Conservation (phyloP, 2,888 invertebrate species). For the Marronus borbonicus region DNA sequence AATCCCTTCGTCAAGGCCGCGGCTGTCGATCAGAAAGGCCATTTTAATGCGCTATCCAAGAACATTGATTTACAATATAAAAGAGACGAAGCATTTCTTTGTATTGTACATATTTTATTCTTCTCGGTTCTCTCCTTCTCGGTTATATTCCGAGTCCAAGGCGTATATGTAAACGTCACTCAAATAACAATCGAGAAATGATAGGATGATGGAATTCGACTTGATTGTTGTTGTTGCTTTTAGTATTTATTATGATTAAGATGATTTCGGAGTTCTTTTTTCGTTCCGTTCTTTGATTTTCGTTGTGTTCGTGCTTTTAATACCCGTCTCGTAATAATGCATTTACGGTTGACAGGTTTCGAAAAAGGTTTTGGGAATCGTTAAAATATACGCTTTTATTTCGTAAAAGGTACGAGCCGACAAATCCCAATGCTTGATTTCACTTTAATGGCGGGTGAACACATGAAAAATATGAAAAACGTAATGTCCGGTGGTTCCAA, state of each 20-base stretch:
- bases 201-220: too few species aligned
- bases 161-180: neutral
- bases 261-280: neutral
- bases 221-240: neutral
- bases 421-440: too few species aligned
- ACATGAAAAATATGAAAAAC: too few species aligned
- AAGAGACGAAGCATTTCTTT: neutral
- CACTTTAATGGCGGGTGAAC: too few species aligned
- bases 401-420: too few species aligned
- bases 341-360: conserved; percentile 2
- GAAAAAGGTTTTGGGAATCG: neutral
- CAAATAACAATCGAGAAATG: conserved; percentile 6
- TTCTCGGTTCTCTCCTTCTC: neutral
- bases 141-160: too few species aligned
- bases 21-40: conserved; percentile 9
- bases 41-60: neutral
- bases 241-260: conserved; percentile 7
- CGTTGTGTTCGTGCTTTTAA: neutral
- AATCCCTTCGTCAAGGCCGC: conserved; percentile 35
- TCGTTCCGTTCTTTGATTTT: neutral
- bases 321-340: neutral
- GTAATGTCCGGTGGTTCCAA: too few species aligned
- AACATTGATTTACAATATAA: conserved; percentile 23
- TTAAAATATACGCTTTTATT: too few species aligned
- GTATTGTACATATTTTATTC: conserved; percentile 1